Percentiles rank a stretch among this genome's conserved stretches.
Conservation (phyloP, 2,888 invertebrate genomes). For the Drosophila macrothrix region DNA sequence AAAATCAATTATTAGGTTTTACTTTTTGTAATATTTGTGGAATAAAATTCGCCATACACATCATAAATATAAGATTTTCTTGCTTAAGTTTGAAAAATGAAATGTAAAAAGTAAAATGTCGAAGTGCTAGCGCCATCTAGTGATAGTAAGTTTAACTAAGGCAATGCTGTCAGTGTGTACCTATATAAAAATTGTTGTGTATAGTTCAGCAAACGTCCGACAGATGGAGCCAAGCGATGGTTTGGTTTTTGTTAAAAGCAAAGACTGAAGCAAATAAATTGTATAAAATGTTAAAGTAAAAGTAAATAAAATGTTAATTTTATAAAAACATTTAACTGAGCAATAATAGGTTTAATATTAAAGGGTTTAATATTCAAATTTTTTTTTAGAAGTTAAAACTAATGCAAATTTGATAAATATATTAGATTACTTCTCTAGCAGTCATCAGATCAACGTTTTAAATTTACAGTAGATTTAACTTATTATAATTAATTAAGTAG, state of each 20-base stretch:
- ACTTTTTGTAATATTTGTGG: not conserved
- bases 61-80: not conserved
- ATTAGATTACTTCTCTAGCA: not conserved
- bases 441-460: not conserved
- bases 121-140: conserved; percentile 13
- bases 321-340: not conserved
- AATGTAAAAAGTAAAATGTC: not conserved
- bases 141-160: not conserved
- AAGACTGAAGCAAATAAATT: too few relatives aligned
- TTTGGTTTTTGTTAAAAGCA: too few relatives aligned
- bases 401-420: not conserved
- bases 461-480: not conserved
- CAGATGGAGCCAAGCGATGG: not conserved
- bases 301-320: not conserved
- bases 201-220: not conserved
- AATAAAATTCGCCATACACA: not conserved
- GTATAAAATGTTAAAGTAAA: not conserved
- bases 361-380: not conserved
- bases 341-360: not conserved
- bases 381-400: not conserved
- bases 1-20: not conserved
- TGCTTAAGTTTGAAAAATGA: not conserved
- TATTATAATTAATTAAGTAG: not conserved
- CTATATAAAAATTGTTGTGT: rapidly evolving
- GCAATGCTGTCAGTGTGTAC: conserved; percentile 13